Conservation (phyloP, 2,797 vertebrate genomes). For the Dicrostonyx torquatus region DNA sequence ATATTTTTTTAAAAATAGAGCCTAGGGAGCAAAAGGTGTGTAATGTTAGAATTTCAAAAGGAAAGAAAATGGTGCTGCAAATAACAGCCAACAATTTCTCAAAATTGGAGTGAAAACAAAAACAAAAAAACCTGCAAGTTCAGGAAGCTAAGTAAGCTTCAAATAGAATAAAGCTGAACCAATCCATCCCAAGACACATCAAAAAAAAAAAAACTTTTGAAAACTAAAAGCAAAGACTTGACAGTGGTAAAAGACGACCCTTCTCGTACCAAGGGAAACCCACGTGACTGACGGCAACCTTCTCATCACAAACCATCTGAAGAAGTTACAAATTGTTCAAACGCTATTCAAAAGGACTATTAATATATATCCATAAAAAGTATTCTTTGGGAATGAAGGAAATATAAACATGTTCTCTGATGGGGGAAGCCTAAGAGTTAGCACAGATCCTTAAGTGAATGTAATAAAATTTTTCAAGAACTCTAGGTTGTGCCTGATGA, state of each 20-base stretch:
- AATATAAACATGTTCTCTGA: background rate
- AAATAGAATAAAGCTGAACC: constrained; percentile 1
- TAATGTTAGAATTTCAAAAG: background rate
- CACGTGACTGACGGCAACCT: background rate
- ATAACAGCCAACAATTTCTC: background rate
- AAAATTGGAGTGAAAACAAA: background rate
- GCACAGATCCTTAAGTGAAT: background rate
- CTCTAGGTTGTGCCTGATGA: background rate
- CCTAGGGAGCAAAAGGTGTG: background rate
- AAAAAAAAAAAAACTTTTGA: constrained; percentile 43
- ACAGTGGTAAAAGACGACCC: background rate
- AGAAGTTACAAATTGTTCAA: background rate
- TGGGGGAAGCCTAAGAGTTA: background rate
- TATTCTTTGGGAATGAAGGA: background rate
- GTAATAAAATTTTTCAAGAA: background rate
- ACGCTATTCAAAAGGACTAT: background rate
- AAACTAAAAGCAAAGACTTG: constrained; percentile 21
- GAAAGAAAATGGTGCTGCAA: background rate
- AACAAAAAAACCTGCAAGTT: background rate
- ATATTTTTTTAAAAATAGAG: too few species aligned
- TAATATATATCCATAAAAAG: background rate
- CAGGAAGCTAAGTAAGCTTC: background rate
- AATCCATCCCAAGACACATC: background rate
- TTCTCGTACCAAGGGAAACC: background rate
- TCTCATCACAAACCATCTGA: background rate